Evolutionary conservation across 2,888 invertebrate genomes (phyloP), one percentile per base, ranked within the genome.

Genomic region (Mythimna impura): DNA sequence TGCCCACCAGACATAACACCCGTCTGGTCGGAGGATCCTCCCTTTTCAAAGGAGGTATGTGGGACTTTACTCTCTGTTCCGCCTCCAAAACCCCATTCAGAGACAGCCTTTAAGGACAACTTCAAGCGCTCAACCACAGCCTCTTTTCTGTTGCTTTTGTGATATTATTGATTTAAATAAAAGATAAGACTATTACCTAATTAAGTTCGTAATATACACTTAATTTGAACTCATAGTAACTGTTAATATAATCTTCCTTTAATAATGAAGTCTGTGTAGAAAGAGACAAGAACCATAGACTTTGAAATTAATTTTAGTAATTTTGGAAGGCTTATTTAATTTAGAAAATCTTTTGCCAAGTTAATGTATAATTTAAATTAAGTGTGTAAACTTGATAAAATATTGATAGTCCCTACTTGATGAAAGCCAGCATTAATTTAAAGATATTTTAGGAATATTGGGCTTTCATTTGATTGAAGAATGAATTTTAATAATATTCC

Each of bases 281-380:
- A 52, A 10, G 4, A 78, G 71, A 78, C 47, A 47, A 47, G 17
- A 47, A 7, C 47, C 17, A 17, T 7, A 50, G 52, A 60, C 66
- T 74, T 73, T 34, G 40, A 22, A 81, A 76, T 47, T 75, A 76
- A 76, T 43, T 77, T 60, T 30, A 63, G 47, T 65, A 65, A 76
- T 62, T 66, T 81, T 17, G 63, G 30, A 76, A 66, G 20, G n/a
- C 12, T 78, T 62, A 65, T 76, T 76, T 69, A 69, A 81, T 77
- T 66, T 54, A 55, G 58, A 76, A 76, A 69, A 70, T 70, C 61
- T 79, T 76, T 70, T 43, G 22, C 58, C 6, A 55, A 81, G 50
- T 81, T 82, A 34, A 64, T 81, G 66, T 81, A 30, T 65, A 81
- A 65, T 75, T 67, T 47, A 66, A 68, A 10, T 62, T 30, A 81